A percentile compares a stretch with the other conserved stretches of the same genome.
phyloP scores from a whole-genome alignment of 2,888 invertebrate genomes.

The Mamestra brassicae region DNA sequence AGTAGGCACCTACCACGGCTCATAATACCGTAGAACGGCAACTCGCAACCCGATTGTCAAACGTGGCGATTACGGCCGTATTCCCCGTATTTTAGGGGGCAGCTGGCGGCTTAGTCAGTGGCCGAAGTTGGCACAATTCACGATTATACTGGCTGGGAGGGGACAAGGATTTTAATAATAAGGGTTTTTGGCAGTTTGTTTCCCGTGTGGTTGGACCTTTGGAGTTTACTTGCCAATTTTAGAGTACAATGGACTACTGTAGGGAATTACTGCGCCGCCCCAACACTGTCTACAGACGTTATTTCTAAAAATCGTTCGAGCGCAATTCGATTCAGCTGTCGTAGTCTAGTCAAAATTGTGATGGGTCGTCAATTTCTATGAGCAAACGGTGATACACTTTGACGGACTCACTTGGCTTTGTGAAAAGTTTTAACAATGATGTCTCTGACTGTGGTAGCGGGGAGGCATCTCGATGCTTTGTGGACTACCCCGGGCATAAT shows the following conservation, averaged over 20 bases:
- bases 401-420: too few relatives aligned
- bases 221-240: too few relatives aligned
- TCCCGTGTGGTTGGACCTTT: background rate
- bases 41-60: slow-evolving; percentile 11
- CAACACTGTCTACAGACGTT: background rate
- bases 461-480: too few relatives aligned
- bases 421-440: too few relatives aligned
- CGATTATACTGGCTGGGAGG: background rate
- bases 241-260: too few relatives aligned
- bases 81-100: slow-evolving; percentile 15
- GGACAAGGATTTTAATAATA: background rate
- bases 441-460: too few relatives aligned
- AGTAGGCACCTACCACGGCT: slow-evolving; percentile 7
- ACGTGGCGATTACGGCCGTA: slow-evolving; percentile 30
- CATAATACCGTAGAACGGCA: slow-evolving; percentile 19
- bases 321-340: too few relatives aligned
- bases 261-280: too few relatives aligned
- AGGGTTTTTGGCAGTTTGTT: background rate
- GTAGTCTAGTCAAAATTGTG: background rate
- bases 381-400: background rate
- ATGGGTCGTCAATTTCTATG: background rate
- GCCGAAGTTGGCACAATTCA: background rate
- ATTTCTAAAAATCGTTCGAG: background rate
- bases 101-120: background rate
- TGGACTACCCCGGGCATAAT: too few relatives aligned